These are phyloP conservation scores for Drosophila bifasciata DNA, from an alignment of 1,140 invertebrate genomes.

Conservation along the genomic window DNA sequence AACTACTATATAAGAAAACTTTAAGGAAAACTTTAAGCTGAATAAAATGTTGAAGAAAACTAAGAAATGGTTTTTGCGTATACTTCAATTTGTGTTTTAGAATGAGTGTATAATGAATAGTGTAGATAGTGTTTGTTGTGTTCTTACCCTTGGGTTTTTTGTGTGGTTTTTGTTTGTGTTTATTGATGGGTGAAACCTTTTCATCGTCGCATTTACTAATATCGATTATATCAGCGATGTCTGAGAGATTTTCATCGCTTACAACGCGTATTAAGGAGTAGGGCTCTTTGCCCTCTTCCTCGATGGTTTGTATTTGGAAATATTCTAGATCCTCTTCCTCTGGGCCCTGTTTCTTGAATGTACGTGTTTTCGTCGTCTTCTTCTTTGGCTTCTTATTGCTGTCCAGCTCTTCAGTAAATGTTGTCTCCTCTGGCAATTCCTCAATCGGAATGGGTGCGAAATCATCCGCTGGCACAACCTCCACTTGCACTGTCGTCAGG, in stretches of 20 bases:
- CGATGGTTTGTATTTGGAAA: conserved; percentile 83
- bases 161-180: conserved; percentile 76
- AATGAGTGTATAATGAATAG: conserved; percentile 53
- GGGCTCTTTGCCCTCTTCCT: conserved; percentile 84
- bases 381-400: conserved; percentile 79
- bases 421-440: conserved; percentile 83
- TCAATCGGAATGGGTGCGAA: conserved; percentile 64
- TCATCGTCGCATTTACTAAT: conserved; percentile 78
- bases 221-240: conserved; percentile 83
- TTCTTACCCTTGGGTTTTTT: conserved; percentile 81
- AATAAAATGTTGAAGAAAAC: conserved; percentile 6
- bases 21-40: neutral
- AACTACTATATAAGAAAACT: conserved; percentile 9
- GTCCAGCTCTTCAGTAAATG: conserved; percentile 80
- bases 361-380: conserved; percentile 79
- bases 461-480: conserved; percentile 63
- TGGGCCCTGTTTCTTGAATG: conserved; percentile 78
- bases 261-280: conserved; percentile 78
- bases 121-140: conserved; percentile 55
- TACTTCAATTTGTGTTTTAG: conserved; percentile 51
- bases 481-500: conserved; percentile 60
- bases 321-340: conserved; percentile 66
- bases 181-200: conserved; percentile 51
- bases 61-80: conserved; percentile 43
- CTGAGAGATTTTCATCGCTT: conserved; percentile 78